phyloP scores from a whole-genome alignment of 2,797 vertebrate genomes.

The Perodicticus potto region DNA sequence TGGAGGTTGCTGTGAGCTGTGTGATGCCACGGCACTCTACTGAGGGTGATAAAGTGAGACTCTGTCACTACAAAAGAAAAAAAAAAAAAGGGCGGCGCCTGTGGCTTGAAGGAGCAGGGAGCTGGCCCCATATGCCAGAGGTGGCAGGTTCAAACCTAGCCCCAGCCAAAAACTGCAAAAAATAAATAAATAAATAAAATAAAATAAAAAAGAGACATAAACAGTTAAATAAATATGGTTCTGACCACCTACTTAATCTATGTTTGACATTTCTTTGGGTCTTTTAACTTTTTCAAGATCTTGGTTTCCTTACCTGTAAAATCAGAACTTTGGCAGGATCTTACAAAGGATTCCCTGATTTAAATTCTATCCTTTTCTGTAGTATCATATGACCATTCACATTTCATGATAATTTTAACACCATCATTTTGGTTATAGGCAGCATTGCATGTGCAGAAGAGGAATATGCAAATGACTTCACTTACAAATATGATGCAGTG shows the following conservation, averaged over 20 bases:
- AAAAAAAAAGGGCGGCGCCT: too few relatives aligned
- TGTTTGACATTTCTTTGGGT: constrained; percentile 7
- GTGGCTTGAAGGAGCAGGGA: too few relatives aligned
- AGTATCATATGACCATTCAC: not conserved
- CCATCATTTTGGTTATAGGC: not conserved
- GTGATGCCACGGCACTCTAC: too few relatives aligned
- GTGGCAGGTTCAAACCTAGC: too few relatives aligned
- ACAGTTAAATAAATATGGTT: not conserved
- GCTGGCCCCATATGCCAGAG: too few relatives aligned
- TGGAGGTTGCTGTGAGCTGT: too few relatives aligned
- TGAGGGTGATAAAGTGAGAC: too few relatives aligned
- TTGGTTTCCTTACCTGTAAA: not conserved
- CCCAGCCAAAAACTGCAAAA: too few relatives aligned
- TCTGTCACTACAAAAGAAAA: too few relatives aligned
- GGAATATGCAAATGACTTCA: constrained; percentile 87
- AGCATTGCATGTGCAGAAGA: constrained; percentile 83
- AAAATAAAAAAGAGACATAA: too few relatives aligned
- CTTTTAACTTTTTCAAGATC: constrained; percentile 32
- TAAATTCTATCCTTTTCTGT: not conserved
- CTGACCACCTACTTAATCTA: not conserved
- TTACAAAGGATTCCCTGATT: not conserved
- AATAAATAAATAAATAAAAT: too few relatives aligned
- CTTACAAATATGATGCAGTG: constrained; percentile 90
- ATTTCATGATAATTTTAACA: not conserved
- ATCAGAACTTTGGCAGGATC: not conserved